phyloP scores from a whole-genome alignment of 2,113 vertebrate species.

The Geococcyx californianus region DNA sequence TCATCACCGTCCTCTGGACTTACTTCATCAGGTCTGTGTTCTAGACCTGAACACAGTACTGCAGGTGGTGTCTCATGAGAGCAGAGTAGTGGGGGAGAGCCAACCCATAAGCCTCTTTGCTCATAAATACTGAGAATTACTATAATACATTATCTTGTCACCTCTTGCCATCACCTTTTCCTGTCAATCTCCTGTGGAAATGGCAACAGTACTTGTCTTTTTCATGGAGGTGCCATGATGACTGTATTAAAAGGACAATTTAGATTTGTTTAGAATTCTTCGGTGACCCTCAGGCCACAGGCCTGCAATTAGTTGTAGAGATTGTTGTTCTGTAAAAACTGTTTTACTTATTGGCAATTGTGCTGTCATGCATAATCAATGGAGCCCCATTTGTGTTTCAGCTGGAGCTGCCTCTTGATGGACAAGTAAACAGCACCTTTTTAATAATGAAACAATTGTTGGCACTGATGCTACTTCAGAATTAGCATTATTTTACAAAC shows the following conservation, averaged over 20 bases:
- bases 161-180: not conserved
- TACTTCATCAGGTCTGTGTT: no score
- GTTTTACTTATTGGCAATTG: not conserved
- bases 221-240: not conserved
- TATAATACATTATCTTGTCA: accelerated
- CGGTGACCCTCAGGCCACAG: not conserved
- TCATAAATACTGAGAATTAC: not conserved
- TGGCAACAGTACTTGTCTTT: not conserved
- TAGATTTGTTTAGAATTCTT: not conserved
- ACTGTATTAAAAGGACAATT: not conserved
- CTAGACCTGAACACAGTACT: no score
- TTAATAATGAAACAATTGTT: not conserved
- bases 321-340: not conserved
- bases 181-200: not conserved
- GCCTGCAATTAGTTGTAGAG: not conserved
- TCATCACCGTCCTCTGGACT: no score
- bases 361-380: not conserved
- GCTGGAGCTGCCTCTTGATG: not conserved
- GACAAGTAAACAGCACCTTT: not conserved
- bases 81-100: no score
- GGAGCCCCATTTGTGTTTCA: not conserved
- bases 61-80: no score
- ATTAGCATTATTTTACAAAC: not conserved
- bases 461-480: not conserved
- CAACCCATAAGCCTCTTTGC: not conserved